Base-by-base conservation (phyloP, 2,113 vertebrate species). In the Ariopsis seemanni region DNA sequence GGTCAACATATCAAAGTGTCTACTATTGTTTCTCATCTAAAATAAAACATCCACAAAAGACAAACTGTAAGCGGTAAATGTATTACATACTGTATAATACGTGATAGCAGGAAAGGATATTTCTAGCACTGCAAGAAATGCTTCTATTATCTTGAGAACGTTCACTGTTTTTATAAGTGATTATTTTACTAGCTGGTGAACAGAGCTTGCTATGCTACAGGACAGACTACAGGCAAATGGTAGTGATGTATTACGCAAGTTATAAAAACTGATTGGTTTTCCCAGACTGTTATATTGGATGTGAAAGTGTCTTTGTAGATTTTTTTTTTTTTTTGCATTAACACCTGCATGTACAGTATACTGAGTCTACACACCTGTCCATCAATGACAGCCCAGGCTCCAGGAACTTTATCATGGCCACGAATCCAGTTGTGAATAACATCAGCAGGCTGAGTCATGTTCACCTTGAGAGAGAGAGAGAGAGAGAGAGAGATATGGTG, bases 371-470 rank as follows among this genome's bases (percentile, higher is more conserved):
- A 0, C 89, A 99, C 98, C 96, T 99, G 96, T 60, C 94, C 96
- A 62, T 95, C 93, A 72, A 99, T 96, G 88, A 95, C 89, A 0
- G 96, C 90, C 97, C 97, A 99, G 8, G 98, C 98, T 83, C 98
- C 98, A 14, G 98, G 98, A 48, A 99, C 97, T 95, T 99, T 99
- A 92, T 99, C 98, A 85, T 99, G 98, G 53, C 98, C 98, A 18
- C 98, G 95, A 91, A 99, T 98, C 98, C 98, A 99, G 88, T 99
- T 98, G 92, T 99, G 98, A 87, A 99, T 96, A 90, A 89, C 94
- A 90, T 94, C 90, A 1, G 98, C 97, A 65, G 97, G 91, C 90
- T 96, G 97, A 87, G 97, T 93, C 95, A 97, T 96, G 89, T 94
- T 94, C 86, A 99, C 88, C 96, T 96, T 84, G 1, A 83, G 75